Base-by-base conservation (phyloP, 2,797 vertebrate genomes). In the Etheostoma perlongum region DNA sequence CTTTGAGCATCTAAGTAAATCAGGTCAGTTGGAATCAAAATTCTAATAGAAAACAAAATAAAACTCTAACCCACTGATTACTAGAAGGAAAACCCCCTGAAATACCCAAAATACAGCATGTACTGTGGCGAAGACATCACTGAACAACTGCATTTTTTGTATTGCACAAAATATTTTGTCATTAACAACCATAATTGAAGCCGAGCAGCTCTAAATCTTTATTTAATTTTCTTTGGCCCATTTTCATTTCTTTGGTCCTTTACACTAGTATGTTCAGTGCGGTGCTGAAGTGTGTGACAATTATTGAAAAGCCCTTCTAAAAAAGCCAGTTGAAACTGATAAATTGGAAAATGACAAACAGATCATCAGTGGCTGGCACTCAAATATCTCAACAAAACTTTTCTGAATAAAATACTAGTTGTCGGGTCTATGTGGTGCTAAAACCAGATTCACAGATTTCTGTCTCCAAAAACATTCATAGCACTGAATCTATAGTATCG, bases 161-260 rank as follows among this genome's bases (percentile, higher is more conserved):
- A 92, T 91, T 93, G 91, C 90, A 94, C 81, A 87, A 85, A 85
- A 74, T 71, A 82, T 90, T 91, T 91, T 85, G 89, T 89, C 89
- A 79, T 83, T 58, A 79, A 70, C 64, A 89, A 78, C 75, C n/a
- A 61, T 36, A 61, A 70, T 13, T 67, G 14, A 52, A 69, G 21
- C 46, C 2, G 40, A 81, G 74, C 60, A 87, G 78, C 49, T 70
- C 42, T 63, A 14, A 18, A 48, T 74, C 42, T 36, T 11, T 33
- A 25, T 36, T 44, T 3, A 3, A 55, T 76, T 71, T 72, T 21
- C 65, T 87, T 90, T 88, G 80, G 86, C 68, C 76, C n/a, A 23
- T 14, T 51, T 64, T 10, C n/a, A 51, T 68, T 74, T 88, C 79
- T 93, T 92, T 93, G 84, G 84, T 89, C 78, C 54, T 79, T 77